Conservation (phyloP, 2,797 vertebrate genomes). For the Scolopax bukidnonensis region DNA sequence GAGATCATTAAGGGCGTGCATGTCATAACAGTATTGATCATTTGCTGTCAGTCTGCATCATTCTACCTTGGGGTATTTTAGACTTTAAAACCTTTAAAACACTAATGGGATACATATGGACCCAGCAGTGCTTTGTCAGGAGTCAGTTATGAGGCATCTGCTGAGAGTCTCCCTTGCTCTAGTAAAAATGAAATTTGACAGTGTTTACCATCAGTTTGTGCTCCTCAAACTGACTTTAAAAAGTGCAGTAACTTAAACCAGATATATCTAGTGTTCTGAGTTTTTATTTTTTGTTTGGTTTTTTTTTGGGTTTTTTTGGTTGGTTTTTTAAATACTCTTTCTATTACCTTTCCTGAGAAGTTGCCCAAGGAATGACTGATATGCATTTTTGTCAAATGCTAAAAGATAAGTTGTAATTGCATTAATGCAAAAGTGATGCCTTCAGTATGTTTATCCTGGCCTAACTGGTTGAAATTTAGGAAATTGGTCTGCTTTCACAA, state of each 20-base stretch:
- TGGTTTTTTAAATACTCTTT: neutral
- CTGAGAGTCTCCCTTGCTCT: neutral
- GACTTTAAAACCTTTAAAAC: neutral
- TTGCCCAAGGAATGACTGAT: neutral
- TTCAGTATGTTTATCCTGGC: neutral
- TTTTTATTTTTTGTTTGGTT: neutral
- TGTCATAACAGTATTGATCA: neutral
- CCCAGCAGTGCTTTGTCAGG: neutral
- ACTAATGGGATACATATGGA: fast-evolving
- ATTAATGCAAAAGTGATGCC: neutral
- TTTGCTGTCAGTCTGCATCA: neutral
- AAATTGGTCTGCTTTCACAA: neutral
- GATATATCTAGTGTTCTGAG: neutral
- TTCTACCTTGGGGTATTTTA: neutral
- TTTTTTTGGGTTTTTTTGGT: too few relatives aligned
- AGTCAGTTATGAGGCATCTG: neutral
- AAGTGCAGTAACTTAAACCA: neutral
- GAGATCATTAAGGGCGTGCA: neutral
- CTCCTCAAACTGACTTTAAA: neutral
- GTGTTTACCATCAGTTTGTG: neutral
- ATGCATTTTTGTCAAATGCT: neutral
- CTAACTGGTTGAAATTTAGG: neutral
- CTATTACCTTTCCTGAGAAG: neutral
- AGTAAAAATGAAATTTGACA: neutral
- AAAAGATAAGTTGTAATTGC: neutral